Evolutionary conservation across 2,888 invertebrate species (phyloP).

Genomic region (Euspilapteryx auroguttella): DNA sequence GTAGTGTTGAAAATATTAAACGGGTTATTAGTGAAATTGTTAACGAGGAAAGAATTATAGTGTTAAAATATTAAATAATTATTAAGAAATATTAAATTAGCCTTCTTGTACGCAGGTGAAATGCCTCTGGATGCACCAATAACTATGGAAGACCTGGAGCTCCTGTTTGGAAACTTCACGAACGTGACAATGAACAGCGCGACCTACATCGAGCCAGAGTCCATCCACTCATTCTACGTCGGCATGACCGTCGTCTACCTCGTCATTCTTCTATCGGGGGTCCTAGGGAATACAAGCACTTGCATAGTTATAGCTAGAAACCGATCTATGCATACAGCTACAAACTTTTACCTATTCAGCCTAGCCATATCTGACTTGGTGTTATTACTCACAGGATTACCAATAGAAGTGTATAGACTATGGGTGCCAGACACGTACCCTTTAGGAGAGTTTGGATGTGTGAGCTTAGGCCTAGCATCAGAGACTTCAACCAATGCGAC

Average conservation of each 20-base stretch:
- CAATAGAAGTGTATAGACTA: slow-evolving; percentile 74
- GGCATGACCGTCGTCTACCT: slow-evolving; percentile 70
- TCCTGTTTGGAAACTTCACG: slow-evolving; percentile 20
- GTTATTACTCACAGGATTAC: slow-evolving; percentile 74
- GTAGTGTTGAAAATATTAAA: too few species aligned
- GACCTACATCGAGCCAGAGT: slow-evolving; percentile 38
- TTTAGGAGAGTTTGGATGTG: slow-evolving; percentile 77
- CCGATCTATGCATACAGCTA: slow-evolving; percentile 81
- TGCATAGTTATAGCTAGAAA: slow-evolving; percentile 78
- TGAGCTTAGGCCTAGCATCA: slow-evolving; percentile 73
- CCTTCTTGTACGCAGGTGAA: too few species aligned
- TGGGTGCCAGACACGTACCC: slow-evolving; percentile 76
- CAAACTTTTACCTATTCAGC: slow-evolving; percentile 82
- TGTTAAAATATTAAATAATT: too few species aligned
- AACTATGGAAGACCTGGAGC: slow-evolving; percentile 16
- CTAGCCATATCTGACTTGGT: slow-evolving; percentile 77
- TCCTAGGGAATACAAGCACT: slow-evolving; percentile 78
- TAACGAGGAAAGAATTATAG: too few species aligned
- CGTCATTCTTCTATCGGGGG: slow-evolving; percentile 71
- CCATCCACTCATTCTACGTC: slow-evolving; percentile 64
- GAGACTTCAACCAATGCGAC: slow-evolving; percentile 88
- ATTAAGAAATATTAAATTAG: too few species aligned
- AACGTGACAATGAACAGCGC: slow-evolving; percentile 20
- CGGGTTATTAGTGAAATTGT: too few species aligned
- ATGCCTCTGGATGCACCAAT: too few species aligned